Evolutionary conservation across 2,888 invertebrate species (phyloP), one percentile per base, ranked within the genome.

Genomic region (Pyrrhia umbra): DNA sequence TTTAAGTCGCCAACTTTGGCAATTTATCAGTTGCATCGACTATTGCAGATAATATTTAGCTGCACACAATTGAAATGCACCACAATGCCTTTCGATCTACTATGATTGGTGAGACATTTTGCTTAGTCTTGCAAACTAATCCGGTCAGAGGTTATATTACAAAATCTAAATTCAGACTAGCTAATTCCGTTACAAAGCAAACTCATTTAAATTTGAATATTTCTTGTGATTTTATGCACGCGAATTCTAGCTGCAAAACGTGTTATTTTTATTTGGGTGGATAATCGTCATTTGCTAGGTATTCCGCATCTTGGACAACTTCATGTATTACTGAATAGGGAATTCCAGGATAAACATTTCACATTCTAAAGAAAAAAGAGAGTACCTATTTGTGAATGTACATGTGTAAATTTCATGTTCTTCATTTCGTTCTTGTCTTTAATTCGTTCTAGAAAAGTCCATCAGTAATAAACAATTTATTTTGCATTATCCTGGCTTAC

Each of bases 171-270:
- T 13, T 30, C 30, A 13, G 30, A 30, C 30, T 30, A 13, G 13
- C 30, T 30, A 30, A 30, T 30, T 30, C 13, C 13, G 30, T 30
- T 30, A 13, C 30, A 30, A 30, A 8, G 30, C 27, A 30, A 30
- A 25, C 43, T 39, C 3, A 65, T 1, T 45, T 45, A 43, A 6
- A 47, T 23, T 56, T n/a, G n/a, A n/a, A n/a, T n/a, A n/a, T n/a
- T n/a, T n/a, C n/a, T n/a, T n/a, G n/a, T n/a, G n/a, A n/a, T n/a
- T n/a, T n/a, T n/a, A n/a, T n/a, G n/a, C n/a, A n/a, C n/a, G 43
- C 34, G 68, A 27, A 10, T 27, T 27, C 27, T 10, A 1, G 0
- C 30, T 1, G 2, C n/a, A n/a, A n/a, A n/a, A 30, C 30, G 8
- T 4, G 4, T 30, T 30, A 13, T 13, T 23, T 4, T 30, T 13